Conservation (phyloP, 2,797 vertebrate species). For the Dromococcyx pavoninus region DNA sequence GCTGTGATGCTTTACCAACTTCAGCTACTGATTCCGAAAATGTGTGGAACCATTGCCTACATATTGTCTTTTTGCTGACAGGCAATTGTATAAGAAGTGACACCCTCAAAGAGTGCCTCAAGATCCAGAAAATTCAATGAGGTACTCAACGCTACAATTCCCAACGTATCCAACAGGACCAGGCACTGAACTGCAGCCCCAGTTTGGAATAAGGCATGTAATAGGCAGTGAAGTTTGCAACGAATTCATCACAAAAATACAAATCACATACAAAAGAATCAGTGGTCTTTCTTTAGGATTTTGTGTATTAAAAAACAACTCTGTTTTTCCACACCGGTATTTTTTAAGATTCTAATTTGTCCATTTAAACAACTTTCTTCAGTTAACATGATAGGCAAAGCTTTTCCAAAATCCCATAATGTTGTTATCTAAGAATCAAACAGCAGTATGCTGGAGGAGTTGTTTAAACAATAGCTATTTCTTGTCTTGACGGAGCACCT, state of each 20-base stretch:
- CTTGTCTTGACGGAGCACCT: not conserved
- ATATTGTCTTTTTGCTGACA: not conserved
- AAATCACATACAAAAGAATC: not conserved
- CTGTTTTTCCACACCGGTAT: not conserved
- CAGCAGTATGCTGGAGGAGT: not conserved
- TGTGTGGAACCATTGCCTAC: not conserved
- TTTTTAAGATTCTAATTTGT: not conserved
- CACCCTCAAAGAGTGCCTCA: not conserved
- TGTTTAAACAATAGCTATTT: slow-evolving; percentile 17
- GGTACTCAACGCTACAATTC: not conserved
- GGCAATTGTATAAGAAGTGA: not conserved
- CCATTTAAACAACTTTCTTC: not conserved
- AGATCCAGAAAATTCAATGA: not conserved
- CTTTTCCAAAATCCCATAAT: not conserved
- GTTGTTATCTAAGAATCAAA: not conserved
- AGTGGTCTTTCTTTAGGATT: not conserved
- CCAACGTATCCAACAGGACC: accelerated
- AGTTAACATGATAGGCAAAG: not conserved
- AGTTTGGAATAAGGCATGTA: not conserved
- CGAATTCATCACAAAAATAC: accelerated
- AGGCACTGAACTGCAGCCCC: not conserved
- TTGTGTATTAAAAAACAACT: not conserved
- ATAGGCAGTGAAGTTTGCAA: not conserved
- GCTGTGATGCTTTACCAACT: not conserved
- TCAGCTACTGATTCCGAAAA: not conserved